Percentiles rank a stretch among this genome's conserved stretches.
Evolutionary conservation across 2,888 invertebrate genomes (phyloP).

Genomic region (Agriopis aurantiaria): DNA sequence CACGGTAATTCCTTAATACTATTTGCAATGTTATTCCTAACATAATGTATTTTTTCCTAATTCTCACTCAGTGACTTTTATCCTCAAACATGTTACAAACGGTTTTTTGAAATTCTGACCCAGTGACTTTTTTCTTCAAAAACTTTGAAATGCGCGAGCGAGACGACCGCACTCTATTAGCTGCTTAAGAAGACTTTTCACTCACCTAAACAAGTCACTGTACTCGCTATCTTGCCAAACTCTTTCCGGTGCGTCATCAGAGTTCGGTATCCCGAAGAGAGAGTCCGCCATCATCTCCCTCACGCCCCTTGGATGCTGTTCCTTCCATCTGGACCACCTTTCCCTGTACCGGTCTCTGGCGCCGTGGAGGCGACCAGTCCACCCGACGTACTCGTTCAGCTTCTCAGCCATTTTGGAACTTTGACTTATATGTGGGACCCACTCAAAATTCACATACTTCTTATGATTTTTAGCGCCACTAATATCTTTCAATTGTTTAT

Average conservation of each 20-base stretch:
- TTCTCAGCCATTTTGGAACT: constrained; percentile 89
- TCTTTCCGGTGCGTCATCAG: constrained; percentile 71
- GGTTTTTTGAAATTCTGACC: too few species aligned
- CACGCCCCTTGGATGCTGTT: constrained; percentile 86
- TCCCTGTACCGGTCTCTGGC: constrained; percentile 88
- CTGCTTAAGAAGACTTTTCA: background rate
- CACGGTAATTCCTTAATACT: too few species aligned
- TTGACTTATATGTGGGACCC: constrained; percentile 2
- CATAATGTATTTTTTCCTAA: too few species aligned
- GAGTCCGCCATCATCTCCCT: constrained; percentile 80
- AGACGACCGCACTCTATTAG: background rate
- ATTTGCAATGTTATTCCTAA: too few species aligned
- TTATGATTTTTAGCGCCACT: background rate
- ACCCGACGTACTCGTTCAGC: constrained; percentile 92
- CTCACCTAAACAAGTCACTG: constrained; percentile 75
- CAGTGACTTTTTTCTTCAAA: too few species aligned
- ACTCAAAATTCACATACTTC: constrained; percentile 9
- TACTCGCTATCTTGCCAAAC: constrained; percentile 75
- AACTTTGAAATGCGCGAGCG: too few species aligned
- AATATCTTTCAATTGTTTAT: too few species aligned
- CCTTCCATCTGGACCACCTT: constrained; percentile 87
- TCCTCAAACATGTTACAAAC: too few species aligned
- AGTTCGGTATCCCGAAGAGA: constrained; percentile 75
- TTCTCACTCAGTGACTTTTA: too few species aligned
- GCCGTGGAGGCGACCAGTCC: constrained; percentile 90